Evolutionary conservation across 2,113 vertebrate species (phyloP).

Genomic region (human): GRCh38 chrX:7585001-7585500

Average conservation of each 20-base stretch:
- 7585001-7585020: no score
- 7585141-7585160: accelerated
- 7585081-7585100: not conserved
- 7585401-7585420: no score
- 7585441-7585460: not conserved
- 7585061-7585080: no score
- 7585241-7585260: not conserved
- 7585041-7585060: no score
- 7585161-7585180: not conserved
- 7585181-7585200: accelerated
- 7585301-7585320: not conserved
- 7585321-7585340: not conserved
- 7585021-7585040: no score
- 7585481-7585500: not conserved
- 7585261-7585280: not conserved
- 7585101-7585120: not conserved
- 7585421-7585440: not conserved
- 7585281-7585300: not conserved
- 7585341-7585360: not conserved
- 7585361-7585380: not conserved
- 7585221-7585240: not conserved
- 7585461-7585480: accelerated
- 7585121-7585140: not conserved
- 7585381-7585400: not conserved
- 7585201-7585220: not conserved